Evolutionary conservation across 2,888 invertebrate species (phyloP).

Genomic region (Drosophila leonis): DNA sequence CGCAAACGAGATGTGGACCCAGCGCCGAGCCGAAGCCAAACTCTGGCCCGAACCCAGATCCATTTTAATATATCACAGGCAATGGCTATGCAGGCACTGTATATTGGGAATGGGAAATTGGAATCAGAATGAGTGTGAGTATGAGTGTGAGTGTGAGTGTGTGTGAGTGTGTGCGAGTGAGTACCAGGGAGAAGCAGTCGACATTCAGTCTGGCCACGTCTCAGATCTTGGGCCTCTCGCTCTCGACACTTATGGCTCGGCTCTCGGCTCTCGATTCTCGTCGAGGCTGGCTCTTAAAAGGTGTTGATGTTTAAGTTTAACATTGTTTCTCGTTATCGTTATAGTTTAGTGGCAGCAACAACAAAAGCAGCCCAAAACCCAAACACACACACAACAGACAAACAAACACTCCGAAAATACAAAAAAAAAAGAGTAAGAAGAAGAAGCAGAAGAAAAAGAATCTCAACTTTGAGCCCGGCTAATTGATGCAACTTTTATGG

Average conservation of each 20-base stretch:
- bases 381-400: constrained; percentile 17
- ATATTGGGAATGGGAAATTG: constrained; percentile 37
- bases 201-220: constrained; percentile 57
- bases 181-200: constrained; percentile 32
- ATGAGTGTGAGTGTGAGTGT: constrained; percentile 7
- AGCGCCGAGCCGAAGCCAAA: constrained; percentile 22
- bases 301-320: constrained; percentile 84
- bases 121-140: constrained; percentile 21
- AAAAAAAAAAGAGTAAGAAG: background rate
- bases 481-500: constrained; percentile 77
- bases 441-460: background rate
- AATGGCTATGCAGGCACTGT: constrained; percentile 32
- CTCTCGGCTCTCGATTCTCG: constrained; percentile 21
- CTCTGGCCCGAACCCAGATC: constrained; percentile 53
- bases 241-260: no score
- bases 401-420: constrained; percentile 6
- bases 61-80: constrained; percentile 80
- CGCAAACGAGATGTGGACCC: constrained; percentile 53
- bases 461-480: constrained; percentile 63
- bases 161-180: constrained; percentile 12
- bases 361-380: constrained; percentile 59
- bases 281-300: constrained; percentile 75
- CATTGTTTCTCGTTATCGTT: constrained; percentile 83
- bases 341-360: constrained; percentile 82
- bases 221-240: constrained; percentile 7